These are phyloP conservation scores for Drosophila gaucha DNA, from an alignment of 2,888 invertebrate genomes.

Conservation along the genomic window DNA sequence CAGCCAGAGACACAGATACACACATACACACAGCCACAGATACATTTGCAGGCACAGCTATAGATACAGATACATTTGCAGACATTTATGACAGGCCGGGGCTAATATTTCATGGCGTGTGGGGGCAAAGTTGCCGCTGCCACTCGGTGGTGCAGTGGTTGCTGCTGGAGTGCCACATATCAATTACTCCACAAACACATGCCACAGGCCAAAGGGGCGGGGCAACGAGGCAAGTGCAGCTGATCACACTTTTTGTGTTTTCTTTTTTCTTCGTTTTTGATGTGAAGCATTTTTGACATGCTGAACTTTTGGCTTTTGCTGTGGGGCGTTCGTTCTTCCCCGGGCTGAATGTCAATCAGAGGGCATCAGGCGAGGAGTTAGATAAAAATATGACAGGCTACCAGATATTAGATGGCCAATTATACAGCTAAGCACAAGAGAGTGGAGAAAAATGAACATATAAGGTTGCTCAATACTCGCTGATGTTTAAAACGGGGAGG, in stretches of 20 bases:
- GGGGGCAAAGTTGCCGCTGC: conserved; percentile 50
- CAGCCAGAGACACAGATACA: conserved; percentile 29
- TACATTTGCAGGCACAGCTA: conserved; percentile 22
- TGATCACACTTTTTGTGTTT: conserved; percentile 69
- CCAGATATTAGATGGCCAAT: background rate
- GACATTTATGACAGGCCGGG: conserved; percentile 79
- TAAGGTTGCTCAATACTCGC: too few species aligned
- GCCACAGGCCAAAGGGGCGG: conserved; percentile 45
- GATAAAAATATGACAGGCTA: conserved; percentile 5
- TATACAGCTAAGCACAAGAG: background rate
- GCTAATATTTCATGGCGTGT: conserved; percentile 73
- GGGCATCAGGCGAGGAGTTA: conserved; percentile 22
- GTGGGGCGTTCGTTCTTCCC: conserved; percentile 6
- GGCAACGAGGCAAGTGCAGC: conserved; percentile 72
- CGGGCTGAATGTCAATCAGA: conserved; percentile 71
- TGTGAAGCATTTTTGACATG: conserved; percentile 62
- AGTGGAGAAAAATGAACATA: too few species aligned
- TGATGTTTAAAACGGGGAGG: too few species aligned
- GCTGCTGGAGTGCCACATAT: conserved; percentile 72
- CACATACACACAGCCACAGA: conserved; percentile 20
- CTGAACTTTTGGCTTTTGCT: conserved; percentile 52
- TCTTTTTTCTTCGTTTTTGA: conserved; percentile 17
- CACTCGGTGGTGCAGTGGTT: conserved; percentile 36
- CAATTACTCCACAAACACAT: conserved; percentile 83
- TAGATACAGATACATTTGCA: conserved; percentile 57